Base-by-base conservation (phyloP, 92 coral and sea anemone genomes). In the Epizoanthus illoricatus region DNA sequence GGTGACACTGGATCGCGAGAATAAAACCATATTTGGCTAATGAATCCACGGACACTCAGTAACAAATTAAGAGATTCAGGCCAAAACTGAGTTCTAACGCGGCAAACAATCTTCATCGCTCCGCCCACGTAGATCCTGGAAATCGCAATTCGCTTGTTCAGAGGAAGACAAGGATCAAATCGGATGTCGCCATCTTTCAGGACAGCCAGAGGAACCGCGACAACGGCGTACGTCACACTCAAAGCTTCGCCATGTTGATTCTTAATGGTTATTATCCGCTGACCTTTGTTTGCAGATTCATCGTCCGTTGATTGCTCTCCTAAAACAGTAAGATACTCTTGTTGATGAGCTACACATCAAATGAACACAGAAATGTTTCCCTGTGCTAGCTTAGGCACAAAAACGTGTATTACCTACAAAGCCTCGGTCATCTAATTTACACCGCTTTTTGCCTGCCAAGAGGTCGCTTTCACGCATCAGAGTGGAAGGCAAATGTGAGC, bases 1-100 rank as follows among this genome's bases (percentile, higher is more conserved):
- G 81, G 87, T 80, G 59, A 70, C 11, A 28, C 65, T 5, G 95
- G 88, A 66, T 90, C 93, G 82, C 90, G 91, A 36, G 98, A 84
- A 85, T 91, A 90, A 85, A 91, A 90, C 99, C 99, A 97, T 74
- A 97, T 79, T 86, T 94, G 98, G 80, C 92, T 80, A 33, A 94
- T 83, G 21, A 78, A 78, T 4, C 82, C 82, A 19, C 70, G 33
- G 7, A 63, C 71, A 43, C 42, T 39, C 23, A 10, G 47, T 7
- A 78, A 4, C 11, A 12, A 17, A 42, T 24, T 33, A 12, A 78
- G 23, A 5, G 82, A 63, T 0, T 75, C 86, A 16, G 92, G 89
- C 99, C 99, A 97, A 88, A 97, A 97, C 15, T 74, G 89, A 47
- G 73, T 84, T 80, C 79, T 86, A 12, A 97, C 92, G 21, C 99